A percentile compares a stretch with the other conserved stretches of the same genome.
Conservation (phyloP, 1,140 invertebrate genomes). For the Drosophila ananassae region DNA sequence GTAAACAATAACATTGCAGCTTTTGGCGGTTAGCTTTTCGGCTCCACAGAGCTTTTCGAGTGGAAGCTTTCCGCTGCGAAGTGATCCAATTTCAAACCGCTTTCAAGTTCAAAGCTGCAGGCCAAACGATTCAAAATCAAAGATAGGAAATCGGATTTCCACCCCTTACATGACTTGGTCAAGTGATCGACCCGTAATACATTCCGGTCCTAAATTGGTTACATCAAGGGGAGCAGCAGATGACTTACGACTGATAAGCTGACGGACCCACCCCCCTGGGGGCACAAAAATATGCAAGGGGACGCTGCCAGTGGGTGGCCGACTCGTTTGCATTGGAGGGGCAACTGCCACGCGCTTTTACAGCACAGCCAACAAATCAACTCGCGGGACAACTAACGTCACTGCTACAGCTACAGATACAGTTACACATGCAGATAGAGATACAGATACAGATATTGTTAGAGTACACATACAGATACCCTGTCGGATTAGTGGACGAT, state of each 20-base stretch:
- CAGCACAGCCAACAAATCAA: slow-evolving; percentile 33
- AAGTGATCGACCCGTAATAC: slow-evolving; percentile 18
- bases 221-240: slow-evolving; percentile 8
- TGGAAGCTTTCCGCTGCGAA: slow-evolving; percentile 11
- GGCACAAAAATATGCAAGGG: background rate
- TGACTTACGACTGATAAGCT: slow-evolving; percentile 23
- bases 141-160: slow-evolving; percentile 12
- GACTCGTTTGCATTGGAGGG: slow-evolving; percentile 1
- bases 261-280: background rate
- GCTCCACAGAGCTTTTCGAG: slow-evolving; percentile 1
- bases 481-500: slow-evolving; percentile 6
- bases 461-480: background rate
- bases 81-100: slow-evolving; percentile 4
- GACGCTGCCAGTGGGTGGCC: background rate
- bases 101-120: slow-evolving; percentile 47
- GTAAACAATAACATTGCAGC: slow-evolving; percentile 41
- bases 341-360: slow-evolving; percentile 44
- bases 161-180: slow-evolving; percentile 14
- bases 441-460: background rate
- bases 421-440: slow-evolving; percentile 17
- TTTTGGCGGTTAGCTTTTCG: slow-evolving; percentile 18
- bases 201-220: slow-evolving; percentile 17
- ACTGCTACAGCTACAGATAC: slow-evolving; percentile 24
- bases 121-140: slow-evolving; percentile 20
- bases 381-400: slow-evolving; percentile 27